Percentiles rank a stretch among this genome's conserved stretches.
Conservation (phyloP, 2,113 vertebrate genomes). For the Odocoileus virginianus region DNA sequence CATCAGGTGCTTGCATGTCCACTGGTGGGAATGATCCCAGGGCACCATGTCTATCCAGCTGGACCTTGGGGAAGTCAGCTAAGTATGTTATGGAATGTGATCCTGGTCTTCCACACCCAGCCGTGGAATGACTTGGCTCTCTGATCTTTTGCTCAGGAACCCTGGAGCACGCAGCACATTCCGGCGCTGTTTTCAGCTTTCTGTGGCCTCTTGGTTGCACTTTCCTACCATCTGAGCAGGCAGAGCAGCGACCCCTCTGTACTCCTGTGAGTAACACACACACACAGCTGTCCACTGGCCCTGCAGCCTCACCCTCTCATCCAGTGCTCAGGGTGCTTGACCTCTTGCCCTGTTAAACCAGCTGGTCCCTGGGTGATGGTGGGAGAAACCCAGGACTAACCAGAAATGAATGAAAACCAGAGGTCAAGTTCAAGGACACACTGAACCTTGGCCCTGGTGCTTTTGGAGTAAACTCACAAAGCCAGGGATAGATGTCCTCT, state of each 20-base stretch:
- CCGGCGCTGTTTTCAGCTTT: constrained; percentile 95
- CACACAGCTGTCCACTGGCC: neutral
- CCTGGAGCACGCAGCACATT: constrained; percentile 96
- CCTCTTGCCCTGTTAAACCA: neutral
- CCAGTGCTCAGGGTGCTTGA: neutral
- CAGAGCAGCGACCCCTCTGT: constrained; percentile 96
- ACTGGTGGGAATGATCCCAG: neutral
- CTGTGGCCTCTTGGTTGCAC: constrained; percentile 93
- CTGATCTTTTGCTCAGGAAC: constrained; percentile 83
- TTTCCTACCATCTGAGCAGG: constrained; percentile 96
- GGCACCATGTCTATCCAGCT: accelerated
- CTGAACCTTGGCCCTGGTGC: neutral
- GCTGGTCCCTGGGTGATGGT: too few species aligned
- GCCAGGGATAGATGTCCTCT: too few species aligned
- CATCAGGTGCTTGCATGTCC: neutral
- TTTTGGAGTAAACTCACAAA: neutral
- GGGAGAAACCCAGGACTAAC: neutral
- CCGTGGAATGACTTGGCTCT: neutral
- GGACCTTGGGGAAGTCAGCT: accelerated
- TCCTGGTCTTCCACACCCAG: accelerated
- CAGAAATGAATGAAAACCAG: neutral
- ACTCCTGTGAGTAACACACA: constrained; percentile 86
- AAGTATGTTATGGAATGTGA: accelerated
- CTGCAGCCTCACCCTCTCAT: neutral
- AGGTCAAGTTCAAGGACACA: neutral